Evolutionary conservation across 1,140 invertebrate species (phyloP).

Genomic region (Papilio machaon): DNA sequence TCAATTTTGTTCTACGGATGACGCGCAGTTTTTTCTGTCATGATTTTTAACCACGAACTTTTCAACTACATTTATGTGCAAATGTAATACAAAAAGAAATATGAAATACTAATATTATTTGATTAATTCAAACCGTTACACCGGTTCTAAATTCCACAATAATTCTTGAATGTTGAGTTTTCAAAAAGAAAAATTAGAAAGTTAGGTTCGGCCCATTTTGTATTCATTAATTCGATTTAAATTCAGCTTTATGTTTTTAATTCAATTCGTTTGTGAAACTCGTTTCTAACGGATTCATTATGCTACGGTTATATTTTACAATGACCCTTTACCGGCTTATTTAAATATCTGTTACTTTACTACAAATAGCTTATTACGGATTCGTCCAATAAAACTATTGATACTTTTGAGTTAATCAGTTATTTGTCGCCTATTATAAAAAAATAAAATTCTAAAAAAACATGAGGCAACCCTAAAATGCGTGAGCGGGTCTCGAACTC

Average conservation of each 20-base stretch:
- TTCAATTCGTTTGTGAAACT: slow-evolving; percentile 32
- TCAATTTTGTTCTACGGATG: background rate
- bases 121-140: background rate
- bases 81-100: background rate
- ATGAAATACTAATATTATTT: background rate
- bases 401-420: background rate
- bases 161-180: background rate
- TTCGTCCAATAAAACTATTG: too few relatives aligned
- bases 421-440: background rate
- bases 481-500: slow-evolving; percentile 31
- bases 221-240: slow-evolving; percentile 20
- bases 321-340: background rate
- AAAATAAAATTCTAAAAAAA: background rate
- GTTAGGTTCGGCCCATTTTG: background rate
- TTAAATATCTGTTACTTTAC: background rate
- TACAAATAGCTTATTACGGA: too few relatives aligned
- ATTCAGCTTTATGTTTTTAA: slow-evolving; percentile 20
- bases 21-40: background rate
- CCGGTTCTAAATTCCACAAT: background rate
- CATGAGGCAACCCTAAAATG: background rate
- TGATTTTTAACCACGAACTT: background rate
- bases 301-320: background rate
- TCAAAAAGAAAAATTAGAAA: background rate
- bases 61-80: background rate
- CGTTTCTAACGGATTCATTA: slow-evolving; percentile 36